These are phyloP conservation scores for Anagyrus pseudococci DNA, from an alignment of 2,888 invertebrate genomes.

Conservation along the genomic window DNA sequence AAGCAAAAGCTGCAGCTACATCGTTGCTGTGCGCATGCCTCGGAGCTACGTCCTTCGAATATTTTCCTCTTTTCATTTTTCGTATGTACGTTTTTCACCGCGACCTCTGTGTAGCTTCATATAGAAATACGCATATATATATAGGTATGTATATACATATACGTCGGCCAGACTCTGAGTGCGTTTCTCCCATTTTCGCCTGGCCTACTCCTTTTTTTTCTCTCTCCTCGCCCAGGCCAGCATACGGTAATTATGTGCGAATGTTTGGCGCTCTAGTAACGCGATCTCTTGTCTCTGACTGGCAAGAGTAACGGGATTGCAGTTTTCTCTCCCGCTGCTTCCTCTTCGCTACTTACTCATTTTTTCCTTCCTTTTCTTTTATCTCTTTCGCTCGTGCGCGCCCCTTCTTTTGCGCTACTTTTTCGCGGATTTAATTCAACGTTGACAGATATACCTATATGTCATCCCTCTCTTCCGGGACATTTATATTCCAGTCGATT, in stretches of 20 bases:
- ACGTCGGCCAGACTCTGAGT: too few species aligned
- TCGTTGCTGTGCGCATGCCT: background rate
- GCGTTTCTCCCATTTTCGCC: too few species aligned
- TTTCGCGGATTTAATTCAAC: too few species aligned
- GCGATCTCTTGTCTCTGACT: conserved; percentile 37
- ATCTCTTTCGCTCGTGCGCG: conserved; percentile 12
- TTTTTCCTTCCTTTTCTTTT: conserved; percentile 37
- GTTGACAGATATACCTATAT: too few species aligned
- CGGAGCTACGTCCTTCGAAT: background rate
- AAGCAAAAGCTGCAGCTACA: background rate
- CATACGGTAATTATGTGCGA: conserved; percentile 39
- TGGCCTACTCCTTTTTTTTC: conserved; percentile 12
- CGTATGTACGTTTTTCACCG: too few species aligned
- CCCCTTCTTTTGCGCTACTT: too few species aligned
- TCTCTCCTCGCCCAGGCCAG: too few species aligned
- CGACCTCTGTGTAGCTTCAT: background rate
- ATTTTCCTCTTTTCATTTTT: too few species aligned
- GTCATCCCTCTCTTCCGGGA: too few species aligned
- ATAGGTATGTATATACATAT: too few species aligned
- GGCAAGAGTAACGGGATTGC: conserved; percentile 33
- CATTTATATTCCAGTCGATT: too few species aligned
- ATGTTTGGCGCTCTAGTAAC: conserved; percentile 31
- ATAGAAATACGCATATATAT: too few species aligned
- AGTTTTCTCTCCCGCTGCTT: conserved; percentile 20
- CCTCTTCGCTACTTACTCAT: conserved; percentile 4